Evolutionary conservation across 2,113 vertebrate genomes (phyloP).

Genomic region (Myiozetetes cayanensis): DNA sequence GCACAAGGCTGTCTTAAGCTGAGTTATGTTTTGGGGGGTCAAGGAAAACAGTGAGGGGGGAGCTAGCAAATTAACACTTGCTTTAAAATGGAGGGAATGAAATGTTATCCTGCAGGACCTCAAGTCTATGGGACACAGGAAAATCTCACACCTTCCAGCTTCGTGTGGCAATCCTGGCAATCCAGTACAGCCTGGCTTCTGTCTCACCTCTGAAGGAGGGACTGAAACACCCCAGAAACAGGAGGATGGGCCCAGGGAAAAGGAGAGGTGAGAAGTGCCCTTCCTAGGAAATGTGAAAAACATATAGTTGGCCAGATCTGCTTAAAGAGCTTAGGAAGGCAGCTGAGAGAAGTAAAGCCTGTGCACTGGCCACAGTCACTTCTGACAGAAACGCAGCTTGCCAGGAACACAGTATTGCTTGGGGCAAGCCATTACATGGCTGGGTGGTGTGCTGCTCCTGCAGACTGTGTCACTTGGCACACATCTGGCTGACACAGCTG

Average conservation of each 20-base stretch:
- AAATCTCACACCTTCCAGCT: background rate
- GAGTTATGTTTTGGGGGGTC: background rate
- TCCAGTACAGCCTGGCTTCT: conserved; percentile 23
- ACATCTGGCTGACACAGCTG: conserved; percentile 45
- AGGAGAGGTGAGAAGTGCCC: background rate
- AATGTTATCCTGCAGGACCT: background rate
- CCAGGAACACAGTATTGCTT: background rate
- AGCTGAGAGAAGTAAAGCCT: background rate
- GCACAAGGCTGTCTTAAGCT: background rate
- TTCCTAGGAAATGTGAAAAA: conserved; percentile 4
- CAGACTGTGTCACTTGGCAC: conserved; percentile 12
- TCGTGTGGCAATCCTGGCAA: background rate
- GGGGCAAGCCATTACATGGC: conserved; percentile 4
- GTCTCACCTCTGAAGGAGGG: background rate
- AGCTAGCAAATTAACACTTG: background rate
- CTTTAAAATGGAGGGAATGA: background rate
- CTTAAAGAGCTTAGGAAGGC: conserved; percentile 39
- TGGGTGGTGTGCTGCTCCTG: background rate
- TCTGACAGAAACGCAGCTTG: conserved; percentile 27
- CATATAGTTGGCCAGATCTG: background rate
- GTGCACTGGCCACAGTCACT: background rate
- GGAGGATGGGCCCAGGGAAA: conserved; percentile 17
- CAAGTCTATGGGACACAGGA: background rate
- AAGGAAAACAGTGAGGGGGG: background rate
- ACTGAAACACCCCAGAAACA: conserved; percentile 35